Evolutionary conservation across 2,113 vertebrate species (phyloP).

Genomic region (Petrocephalus zakoni): DNA sequence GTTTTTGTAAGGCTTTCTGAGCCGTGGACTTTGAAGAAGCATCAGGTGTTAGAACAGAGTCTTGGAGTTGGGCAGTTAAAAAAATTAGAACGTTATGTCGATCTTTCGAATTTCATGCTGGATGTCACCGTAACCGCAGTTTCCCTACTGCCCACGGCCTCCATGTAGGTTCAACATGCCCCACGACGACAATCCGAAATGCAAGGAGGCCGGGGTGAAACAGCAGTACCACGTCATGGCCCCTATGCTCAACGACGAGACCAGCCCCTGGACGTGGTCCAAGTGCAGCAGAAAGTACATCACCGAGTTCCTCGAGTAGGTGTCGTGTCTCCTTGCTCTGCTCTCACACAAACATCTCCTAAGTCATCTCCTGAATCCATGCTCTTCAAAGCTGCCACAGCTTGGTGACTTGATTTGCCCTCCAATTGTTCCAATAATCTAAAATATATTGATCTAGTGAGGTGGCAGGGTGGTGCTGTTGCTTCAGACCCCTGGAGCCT

Average conservation of each 20-base stretch:
- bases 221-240: slow-evolving; percentile 95
- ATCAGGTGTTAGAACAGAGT: background rate
- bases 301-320: slow-evolving; percentile 94
- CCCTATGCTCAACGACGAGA: slow-evolving; percentile 89
- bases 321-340: slow-evolving; percentile 33
- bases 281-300: slow-evolving; percentile 96
- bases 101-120: background rate
- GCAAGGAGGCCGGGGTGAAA: slow-evolving; percentile 82
- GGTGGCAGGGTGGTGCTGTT: background rate
- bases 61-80: background rate
- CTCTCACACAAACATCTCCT: background rate
- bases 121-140: background rate
- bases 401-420: background rate
- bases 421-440: background rate
- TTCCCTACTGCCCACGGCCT: slow-evolving; percentile 26
- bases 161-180: slow-evolving; percentile 85
- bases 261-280: slow-evolving; percentile 95
- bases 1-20: background rate
- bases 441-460: background rate
- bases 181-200: slow-evolving; percentile 95
- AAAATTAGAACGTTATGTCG: background rate
- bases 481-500: background rate
- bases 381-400: background rate
- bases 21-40: background rate
- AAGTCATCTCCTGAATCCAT: background rate